These are phyloP conservation scores for Nothura maculosa DNA, from an alignment of 2,797 vertebrate genomes.

Conservation along the genomic window DNA sequence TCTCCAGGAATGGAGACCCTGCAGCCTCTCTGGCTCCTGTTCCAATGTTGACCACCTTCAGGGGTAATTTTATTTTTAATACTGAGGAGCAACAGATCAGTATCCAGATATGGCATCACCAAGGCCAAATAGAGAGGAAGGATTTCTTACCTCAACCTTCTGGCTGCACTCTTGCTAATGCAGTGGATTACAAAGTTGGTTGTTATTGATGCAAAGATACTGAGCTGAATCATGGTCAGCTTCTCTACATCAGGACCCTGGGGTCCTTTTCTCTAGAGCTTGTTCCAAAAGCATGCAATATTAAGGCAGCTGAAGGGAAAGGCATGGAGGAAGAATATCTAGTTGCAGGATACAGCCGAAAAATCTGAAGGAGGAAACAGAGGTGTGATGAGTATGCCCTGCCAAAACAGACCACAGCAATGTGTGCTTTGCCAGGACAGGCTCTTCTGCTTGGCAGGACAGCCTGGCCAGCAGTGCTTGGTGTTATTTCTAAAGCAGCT, in stretches of 20 bases:
- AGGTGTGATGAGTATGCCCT: not conserved
- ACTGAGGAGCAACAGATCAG: not conserved
- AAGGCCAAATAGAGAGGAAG: not conserved
- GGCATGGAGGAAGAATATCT: not conserved
- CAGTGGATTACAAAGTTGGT: not conserved
- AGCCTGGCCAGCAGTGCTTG: not conserved
- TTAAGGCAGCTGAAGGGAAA: not conserved
- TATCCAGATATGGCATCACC: not conserved
- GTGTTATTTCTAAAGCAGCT: not conserved
- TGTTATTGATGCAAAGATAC: not conserved
- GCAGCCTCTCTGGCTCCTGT: not conserved
- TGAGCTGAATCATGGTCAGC: accelerated
- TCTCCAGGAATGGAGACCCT: not conserved
- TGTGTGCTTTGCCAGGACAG: not conserved
- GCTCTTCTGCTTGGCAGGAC: not conserved
- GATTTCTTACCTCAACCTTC: not conserved
- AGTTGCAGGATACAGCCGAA: not conserved
- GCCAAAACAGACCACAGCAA: not conserved
- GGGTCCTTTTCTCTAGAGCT: not conserved
- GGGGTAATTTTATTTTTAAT: not conserved
- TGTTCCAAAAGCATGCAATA: not conserved
- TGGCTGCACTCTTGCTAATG: not conserved
- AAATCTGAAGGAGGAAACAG: not conserved
- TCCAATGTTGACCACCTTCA: not conserved
- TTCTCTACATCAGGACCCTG: not conserved